These are phyloP conservation scores for Drosophila anceps DNA, from an alignment of 2,888 invertebrate species.

Conservation along the genomic window DNA sequence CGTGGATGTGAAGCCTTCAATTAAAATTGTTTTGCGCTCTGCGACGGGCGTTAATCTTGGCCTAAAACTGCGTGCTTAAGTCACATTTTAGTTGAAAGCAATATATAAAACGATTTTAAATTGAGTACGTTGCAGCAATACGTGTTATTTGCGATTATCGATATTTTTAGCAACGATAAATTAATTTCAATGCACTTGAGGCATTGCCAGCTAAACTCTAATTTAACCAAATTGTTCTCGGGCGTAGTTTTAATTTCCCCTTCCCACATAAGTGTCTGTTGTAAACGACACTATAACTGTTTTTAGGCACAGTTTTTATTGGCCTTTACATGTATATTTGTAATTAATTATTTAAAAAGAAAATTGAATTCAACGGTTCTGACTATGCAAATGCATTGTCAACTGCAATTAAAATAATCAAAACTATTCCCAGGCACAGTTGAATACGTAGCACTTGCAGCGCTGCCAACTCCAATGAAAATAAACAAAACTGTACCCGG, in stretches of 20 bases:
- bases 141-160: neutral
- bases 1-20: conserved; percentile 74
- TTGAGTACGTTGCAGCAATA: neutral
- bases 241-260: neutral
- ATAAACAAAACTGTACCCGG: neutral
- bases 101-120: neutral
- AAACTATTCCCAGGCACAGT: neutral
- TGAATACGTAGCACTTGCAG: neutral
- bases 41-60: conserved; percentile 82
- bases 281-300: neutral
- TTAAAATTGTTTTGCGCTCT: conserved; percentile 82
- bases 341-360: neutral
- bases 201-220: neutral
- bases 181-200: neutral
- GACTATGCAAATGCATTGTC: neutral
- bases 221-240: neutral
- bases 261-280: neutral
- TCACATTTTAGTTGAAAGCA: neutral
- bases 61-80: conserved; percentile 47
- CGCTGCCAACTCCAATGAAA: neutral
- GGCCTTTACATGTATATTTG: neutral
- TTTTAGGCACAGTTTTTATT: neutral
- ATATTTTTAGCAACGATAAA: neutral
- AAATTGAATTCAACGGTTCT: too few relatives aligned
- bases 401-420: neutral